Evolutionary conservation across 2,888 invertebrate species (phyloP).

Genomic region (Catotricha subobsoleta): DNA sequence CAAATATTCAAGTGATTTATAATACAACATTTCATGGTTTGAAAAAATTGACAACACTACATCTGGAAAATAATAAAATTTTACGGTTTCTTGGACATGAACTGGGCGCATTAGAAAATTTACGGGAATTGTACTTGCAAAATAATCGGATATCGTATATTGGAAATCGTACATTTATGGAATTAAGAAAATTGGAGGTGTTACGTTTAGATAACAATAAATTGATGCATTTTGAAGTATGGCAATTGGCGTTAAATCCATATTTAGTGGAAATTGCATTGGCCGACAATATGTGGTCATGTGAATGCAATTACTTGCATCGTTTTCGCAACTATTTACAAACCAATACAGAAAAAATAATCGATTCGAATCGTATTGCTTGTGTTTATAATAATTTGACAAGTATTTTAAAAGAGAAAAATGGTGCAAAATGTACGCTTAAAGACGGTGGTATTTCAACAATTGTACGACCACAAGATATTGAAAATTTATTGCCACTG

Average conservation of each 20-base stretch:
- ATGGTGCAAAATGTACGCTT: slow-evolving; percentile 47
- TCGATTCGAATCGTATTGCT: slow-evolving; percentile 56
- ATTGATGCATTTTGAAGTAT: slow-evolving; percentile 63
- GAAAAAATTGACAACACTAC: slow-evolving; percentile 56
- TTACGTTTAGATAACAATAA: slow-evolving; percentile 71
- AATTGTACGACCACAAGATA: slow-evolving; percentile 44
- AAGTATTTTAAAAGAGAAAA: slow-evolving; percentile 56
- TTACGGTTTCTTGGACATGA: slow-evolving; percentile 65
- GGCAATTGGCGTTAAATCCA: slow-evolving; percentile 68
- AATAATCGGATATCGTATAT: slow-evolving; percentile 67
- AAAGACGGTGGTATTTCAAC: slow-evolving; percentile 45
- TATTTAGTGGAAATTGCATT: slow-evolving; percentile 74
- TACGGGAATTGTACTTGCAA: slow-evolving; percentile 73
- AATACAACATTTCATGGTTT: slow-evolving; percentile 85
- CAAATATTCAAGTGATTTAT: slow-evolving; percentile 64
- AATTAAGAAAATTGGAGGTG: slow-evolving; percentile 64
- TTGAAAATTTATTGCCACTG: slow-evolving; percentile 66
- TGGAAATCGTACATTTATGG: slow-evolving; percentile 68
- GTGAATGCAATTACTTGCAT: slow-evolving; percentile 70
- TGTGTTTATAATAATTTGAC: slow-evolving; percentile 60
- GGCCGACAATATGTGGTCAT: slow-evolving; percentile 76
- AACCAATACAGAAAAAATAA: slow-evolving; percentile 59
- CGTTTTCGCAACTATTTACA: slow-evolving; percentile 65
- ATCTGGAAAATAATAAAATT: slow-evolving; percentile 75
- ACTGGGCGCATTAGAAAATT: slow-evolving; percentile 59